Percentiles rank a stretch among this genome's conserved stretches.
These are phyloP conservation scores for Centropristis striata DNA, from an alignment of 2,113 vertebrate genomes.

Conservation along the genomic window DNA sequence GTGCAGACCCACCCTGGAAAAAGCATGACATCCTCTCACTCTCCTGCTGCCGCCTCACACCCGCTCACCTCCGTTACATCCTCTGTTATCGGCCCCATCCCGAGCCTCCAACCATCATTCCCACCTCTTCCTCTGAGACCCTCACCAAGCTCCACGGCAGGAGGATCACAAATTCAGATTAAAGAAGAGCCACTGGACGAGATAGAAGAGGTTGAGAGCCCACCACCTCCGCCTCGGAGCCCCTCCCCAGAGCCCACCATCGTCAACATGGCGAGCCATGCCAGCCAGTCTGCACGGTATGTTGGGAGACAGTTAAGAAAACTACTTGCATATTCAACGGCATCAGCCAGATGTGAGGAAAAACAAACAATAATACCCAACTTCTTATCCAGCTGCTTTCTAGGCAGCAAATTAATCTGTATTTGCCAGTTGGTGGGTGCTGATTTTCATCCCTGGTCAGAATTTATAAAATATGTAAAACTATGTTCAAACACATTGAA, in stretches of 20 bases:
- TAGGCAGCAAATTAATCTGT: no score
- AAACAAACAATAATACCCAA: no score
- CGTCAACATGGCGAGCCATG: conserved; percentile 93
- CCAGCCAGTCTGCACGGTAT: conserved; percentile 97
- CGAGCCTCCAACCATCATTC: conserved; percentile 84
- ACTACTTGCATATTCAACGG: no score
- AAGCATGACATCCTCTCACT: conserved; percentile 78
- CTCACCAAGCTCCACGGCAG: conserved; percentile 64
- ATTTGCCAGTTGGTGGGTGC: no score
- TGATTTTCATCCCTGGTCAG: no score
- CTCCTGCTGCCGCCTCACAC: conserved; percentile 83
- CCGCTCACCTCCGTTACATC: conserved; percentile 80
- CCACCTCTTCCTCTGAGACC: conserved; percentile 81
- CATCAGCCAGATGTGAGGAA: no score
- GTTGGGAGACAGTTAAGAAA: not conserved
- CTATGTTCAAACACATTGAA: no score
- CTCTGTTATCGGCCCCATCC: conserved; percentile 72
- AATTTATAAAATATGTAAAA: no score
- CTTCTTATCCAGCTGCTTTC: no score
- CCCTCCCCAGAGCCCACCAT: conserved; percentile 95
- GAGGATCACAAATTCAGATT: conserved; percentile 87
- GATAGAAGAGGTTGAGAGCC: conserved; percentile 92
- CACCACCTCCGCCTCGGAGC: conserved; percentile 91
- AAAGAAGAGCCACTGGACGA: conserved; percentile 97
- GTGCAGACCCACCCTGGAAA: conserved; percentile 89